A percentile compares a stretch with the other conserved stretches of the same genome.
Conservation (phyloP, 1,140 invertebrate genomes). For the Chironomus striatipennis region DNA sequence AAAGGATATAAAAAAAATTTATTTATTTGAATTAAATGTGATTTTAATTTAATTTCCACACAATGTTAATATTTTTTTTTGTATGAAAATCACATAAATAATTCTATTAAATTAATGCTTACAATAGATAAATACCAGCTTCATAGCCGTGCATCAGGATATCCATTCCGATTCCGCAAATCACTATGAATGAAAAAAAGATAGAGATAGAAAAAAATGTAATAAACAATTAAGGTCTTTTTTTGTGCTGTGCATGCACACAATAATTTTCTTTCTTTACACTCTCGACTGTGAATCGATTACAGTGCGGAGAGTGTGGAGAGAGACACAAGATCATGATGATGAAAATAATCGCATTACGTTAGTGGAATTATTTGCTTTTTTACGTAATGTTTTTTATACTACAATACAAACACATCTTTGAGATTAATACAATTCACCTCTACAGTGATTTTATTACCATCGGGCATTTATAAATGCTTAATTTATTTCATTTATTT, state of each 20-base stretch:
- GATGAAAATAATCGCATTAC: not conserved
- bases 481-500: not conserved
- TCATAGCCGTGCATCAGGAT: slow-evolving; percentile 35
- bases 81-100: not conserved
- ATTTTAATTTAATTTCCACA: slow-evolving; percentile 5
- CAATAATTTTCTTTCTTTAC: too few species aligned
- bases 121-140: slow-evolving; percentile 37
- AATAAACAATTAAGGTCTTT: slow-evolving; percentile 13
- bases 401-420: not conserved
- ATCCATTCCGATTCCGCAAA: slow-evolving; percentile 38
- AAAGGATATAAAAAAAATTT: slow-evolving; percentile 26
- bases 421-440: not conserved
- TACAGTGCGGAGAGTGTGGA: not conserved
- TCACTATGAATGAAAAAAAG: slow-evolving; percentile 36
- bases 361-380: not conserved
- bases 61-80: not conserved
- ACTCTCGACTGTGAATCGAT: too few species aligned
- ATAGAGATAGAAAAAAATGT: too few species aligned
- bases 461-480: not conserved
- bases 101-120: slow-evolving; percentile 28
- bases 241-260: too few species aligned
- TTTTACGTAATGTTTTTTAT: not conserved
- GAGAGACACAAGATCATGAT: not conserved
- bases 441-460: not conserved
- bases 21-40: slow-evolving; percentile 15